A percentile compares a stretch with the other conserved stretches of the same genome.
These are phyloP conservation scores for Porites lobata DNA, from an alignment of 92 coral and sea anemone species.

Conservation along the genomic window DNA sequence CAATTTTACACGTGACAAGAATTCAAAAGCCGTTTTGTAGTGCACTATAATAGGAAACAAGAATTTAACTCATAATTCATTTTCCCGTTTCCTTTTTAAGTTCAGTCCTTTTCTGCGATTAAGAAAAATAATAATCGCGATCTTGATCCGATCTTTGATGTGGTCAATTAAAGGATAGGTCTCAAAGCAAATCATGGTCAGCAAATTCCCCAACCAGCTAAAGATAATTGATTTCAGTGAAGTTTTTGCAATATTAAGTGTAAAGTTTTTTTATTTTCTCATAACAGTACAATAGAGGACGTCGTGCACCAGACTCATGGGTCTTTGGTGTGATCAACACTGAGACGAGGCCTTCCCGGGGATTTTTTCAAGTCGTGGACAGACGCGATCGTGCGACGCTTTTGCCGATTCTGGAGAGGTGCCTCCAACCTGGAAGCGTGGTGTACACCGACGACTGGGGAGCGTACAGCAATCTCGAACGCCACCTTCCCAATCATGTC, in stretches of 20 bases:
- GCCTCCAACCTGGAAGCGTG: constrained; percentile 47
- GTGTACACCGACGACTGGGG: constrained; percentile 50
- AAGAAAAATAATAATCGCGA: no score
- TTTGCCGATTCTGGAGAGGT: constrained; percentile 31
- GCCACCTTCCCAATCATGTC: constrained; percentile 28
- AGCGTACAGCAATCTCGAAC: constrained; percentile 41
- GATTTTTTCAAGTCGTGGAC: constrained; percentile 21
- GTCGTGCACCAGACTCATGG: no score
- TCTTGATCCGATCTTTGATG: no score
- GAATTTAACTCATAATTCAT: no score
- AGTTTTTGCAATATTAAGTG: background rate
- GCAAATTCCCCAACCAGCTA: background rate
- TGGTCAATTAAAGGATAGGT: no score
- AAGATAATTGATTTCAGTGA: background rate
- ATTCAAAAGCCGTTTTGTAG: no score
- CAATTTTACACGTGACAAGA: no score
- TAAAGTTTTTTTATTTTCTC: background rate
- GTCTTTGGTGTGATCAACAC: background rate
- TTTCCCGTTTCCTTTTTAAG: no score
- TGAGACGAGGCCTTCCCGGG: constrained; percentile 13
- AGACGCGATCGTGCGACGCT: constrained; percentile 25
- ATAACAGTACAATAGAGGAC: no score
- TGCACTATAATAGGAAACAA: no score
- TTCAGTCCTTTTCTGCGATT: no score
- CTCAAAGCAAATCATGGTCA: no score